Conservation (phyloP, 2,888 invertebrate genomes). For the Opisthograptis luteolata region DNA sequence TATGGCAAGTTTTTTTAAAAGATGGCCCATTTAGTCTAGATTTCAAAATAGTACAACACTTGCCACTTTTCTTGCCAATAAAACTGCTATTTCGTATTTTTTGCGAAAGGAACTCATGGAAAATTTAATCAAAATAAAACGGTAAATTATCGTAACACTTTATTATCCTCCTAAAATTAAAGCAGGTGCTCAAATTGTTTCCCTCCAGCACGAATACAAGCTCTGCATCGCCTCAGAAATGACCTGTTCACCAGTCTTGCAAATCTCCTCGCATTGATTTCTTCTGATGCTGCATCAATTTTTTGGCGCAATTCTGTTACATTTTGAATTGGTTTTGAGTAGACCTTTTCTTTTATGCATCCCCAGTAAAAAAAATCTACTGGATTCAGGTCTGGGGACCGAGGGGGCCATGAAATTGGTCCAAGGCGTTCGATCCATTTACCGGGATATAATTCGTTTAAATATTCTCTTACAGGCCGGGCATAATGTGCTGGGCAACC, state of each 20-base stretch:
- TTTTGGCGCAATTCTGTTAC: neutral
- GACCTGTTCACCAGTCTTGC: neutral
- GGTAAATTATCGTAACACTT: no score
- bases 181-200: no score
- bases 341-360: neutral
- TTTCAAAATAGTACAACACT: no score
- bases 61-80: no score
- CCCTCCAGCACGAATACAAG: neutral
- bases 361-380: neutral
- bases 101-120: no score
- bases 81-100: no score
- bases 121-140: no score
- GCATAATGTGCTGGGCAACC: neutral
- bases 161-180: no score
- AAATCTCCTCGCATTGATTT: neutral
- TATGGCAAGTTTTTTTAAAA: no score
- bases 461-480: neutral
- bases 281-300: neutral
- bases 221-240: neutral
- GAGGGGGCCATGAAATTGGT: neutral
- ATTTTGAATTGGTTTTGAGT: neutral
- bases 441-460: neutral
- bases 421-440: neutral
- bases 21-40: no score
- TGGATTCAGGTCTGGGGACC: neutral